Base-by-base conservation (phyloP, 53 echinoderm and acorn worm species). In the Astropecten irregularis region DNA sequence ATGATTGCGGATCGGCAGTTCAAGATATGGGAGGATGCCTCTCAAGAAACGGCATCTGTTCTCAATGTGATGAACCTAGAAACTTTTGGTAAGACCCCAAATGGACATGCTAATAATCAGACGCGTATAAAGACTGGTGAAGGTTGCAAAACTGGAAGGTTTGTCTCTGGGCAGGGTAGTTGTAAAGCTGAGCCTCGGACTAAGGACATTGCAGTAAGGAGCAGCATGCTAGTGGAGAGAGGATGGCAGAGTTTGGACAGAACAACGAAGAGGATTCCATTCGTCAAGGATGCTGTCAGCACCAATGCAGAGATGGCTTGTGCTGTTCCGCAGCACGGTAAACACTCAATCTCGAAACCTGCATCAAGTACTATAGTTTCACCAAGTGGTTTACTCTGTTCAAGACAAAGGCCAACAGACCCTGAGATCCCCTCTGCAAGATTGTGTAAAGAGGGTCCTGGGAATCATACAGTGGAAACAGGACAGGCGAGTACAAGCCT, bases 21-120 rank as follows among this genome's bases (percentile, higher is more conserved):
- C 46, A 42, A 62, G 30, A 79, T 79, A n/a, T 79, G 79, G 79
- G 48, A 60, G 40, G 79, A 79, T 62, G 46, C 4, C 26, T 18
- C 32, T 33, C 15, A 28, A n/a, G n/a, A n/a, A 31, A 33, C 62
- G 9, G 30, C 16, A 30, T 27, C 22, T 0, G 59, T 59, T 39
- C 29, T 15, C 19, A 62, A 21, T 29, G 48, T 79, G 3, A 62
- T 79, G 23, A 61, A 34, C 46, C 60, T 56, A 4, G 42, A 62
- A 21, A 79, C 79, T 1, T 79, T 30, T 30, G 47, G 79, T 38
- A 15, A 28, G 74, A 37, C 23, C 1, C 19, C 3, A 74, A n/a
- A 50, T 10, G n/a, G 31, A 15, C 56, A 9, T 27, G 26, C 26
- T 23, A 14, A 55, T 5, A 26, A 38, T 23, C 25, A 57, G 37